Evolutionary conservation across 2,797 vertebrate genomes (phyloP), one percentile per base, ranked within the genome.

Genomic region (Poecilia velifera): DNA sequence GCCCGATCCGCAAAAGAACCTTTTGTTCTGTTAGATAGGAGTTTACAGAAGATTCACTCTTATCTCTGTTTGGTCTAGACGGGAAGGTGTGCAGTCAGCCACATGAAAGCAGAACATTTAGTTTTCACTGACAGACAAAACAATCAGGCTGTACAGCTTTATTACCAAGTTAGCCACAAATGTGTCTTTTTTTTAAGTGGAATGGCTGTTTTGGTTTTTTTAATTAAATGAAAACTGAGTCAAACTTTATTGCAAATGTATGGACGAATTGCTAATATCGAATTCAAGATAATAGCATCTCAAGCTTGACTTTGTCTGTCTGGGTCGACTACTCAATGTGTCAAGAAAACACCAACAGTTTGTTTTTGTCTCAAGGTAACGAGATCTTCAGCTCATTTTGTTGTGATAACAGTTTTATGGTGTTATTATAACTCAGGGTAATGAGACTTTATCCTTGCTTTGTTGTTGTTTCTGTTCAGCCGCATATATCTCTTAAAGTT

Each of bases 61-160:
- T 55, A 82, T 74, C 55, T 78, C 13, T 1, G n/a, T 41, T 36
- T 18, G 57, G 72, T 85, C 85, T 66, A 87, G 83, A 90, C 79
- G 39, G 78, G 1, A 28, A 49, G 22, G 59, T 71, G 78, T 36
- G 62, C 72, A 34, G 41, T 6, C 43, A 80, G 41, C 73, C 72
- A 75, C 80, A 83, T 49, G 43, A 79, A 55, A 53, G 62, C 22
- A 57, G 39, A 53, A 74, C 6, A 78, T 49, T 43, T 25, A 72
- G n/a, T 78, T 68, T 76, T 45, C 25, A n/a, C 68, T 45, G 41
- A n/a, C 22, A 70, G 68, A 71, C 68, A 45, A 45, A 71, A 71
- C 41, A 71, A 71, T 45, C 25, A n/a, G 41, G 8, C 41, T 45
- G 25, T 13, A 43, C 39, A n/a, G 41, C 10, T 45, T 45, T 45